Percentiles rank a stretch among this genome's conserved stretches.
Conservation (phyloP, 2,888 invertebrate genomes). For the Drosophila paranaensis region DNA sequence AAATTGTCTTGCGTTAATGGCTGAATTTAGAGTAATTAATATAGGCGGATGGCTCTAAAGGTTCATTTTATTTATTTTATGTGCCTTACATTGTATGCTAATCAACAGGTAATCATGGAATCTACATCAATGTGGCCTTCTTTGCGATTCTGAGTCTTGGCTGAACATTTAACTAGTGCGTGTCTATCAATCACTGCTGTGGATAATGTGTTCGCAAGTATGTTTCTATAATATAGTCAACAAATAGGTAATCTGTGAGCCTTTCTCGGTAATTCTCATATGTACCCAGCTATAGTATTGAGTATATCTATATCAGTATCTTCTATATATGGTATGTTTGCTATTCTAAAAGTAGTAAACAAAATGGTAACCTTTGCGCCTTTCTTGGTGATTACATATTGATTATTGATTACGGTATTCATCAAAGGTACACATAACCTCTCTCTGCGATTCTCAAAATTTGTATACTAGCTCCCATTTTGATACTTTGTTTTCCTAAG, state of each 20-base stretch:
- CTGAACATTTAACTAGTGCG: conserved; percentile 1
- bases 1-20: conserved; percentile 78
- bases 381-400: background rate
- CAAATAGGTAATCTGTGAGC: background rate
- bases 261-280: background rate
- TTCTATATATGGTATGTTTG: no score
- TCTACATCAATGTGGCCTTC: conserved; percentile 27
- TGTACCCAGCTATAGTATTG: no score
- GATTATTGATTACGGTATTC: no score
- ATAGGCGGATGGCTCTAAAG: conserved; percentile 34
- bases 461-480: background rate
- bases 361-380: background rate
- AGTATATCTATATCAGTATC: no score
- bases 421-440: background rate
- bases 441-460: background rate
- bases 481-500: no score
- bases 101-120: conserved; percentile 33
- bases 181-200: conserved; percentile 4
- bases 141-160: conserved; percentile 21
- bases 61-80: conserved; percentile 16
- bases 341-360: no score
- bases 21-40: conserved; percentile 77
- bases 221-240: background rate
- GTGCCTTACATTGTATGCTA: conserved; percentile 63
- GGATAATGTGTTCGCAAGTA: background rate